Evolutionary conservation across 2,113 vertebrate species (phyloP).

Genomic region (Ancistrus triradiatus): DNA sequence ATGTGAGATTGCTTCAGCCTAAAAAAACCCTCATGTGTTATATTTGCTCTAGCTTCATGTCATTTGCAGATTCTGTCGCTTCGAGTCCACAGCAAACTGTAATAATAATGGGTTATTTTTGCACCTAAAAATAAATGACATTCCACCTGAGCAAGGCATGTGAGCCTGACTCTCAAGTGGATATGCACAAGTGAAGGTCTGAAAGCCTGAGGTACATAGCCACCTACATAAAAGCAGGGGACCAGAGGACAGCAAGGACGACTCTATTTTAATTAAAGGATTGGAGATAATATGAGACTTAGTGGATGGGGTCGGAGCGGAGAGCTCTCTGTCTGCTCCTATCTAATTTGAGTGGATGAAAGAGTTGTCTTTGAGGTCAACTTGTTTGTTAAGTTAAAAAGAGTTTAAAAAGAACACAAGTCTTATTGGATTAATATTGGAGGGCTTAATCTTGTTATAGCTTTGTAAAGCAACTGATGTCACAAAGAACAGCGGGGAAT

Average conservation of each 20-base stretch:
- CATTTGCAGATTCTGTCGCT: conserved; percentile 11
- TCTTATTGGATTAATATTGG: not conserved
- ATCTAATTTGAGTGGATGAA: conserved; percentile 30
- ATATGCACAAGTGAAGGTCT: not conserved
- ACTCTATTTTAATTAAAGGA: conserved; percentile 26
- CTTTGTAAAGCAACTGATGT: not conserved
- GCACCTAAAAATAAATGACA: conserved; percentile 32
- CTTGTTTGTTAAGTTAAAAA: not conserved
- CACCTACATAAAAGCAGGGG: conserved; percentile 23
- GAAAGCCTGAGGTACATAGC: not conserved
- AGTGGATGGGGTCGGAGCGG: not conserved
- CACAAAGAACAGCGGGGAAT: not conserved
- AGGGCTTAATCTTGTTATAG: not conserved
- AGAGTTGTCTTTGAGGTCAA: conserved; percentile 15
- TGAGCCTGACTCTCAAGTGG: conserved; percentile 10
- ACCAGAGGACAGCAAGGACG: conserved; percentile 11
- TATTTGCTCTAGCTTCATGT: not conserved
- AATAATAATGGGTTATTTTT: conserved; percentile 16
- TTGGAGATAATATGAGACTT: conserved; percentile 16
- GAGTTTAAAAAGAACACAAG: not conserved
- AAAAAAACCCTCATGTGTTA: not conserved
- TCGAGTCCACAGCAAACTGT: conserved; percentile 2
- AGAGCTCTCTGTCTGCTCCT: not conserved
- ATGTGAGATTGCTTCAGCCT: too few species aligned
- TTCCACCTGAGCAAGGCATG: conserved; percentile 3